These are phyloP conservation scores for Cheilosia pagana DNA, from an alignment of 2,888 invertebrate genomes.

Conservation along the genomic window DNA sequence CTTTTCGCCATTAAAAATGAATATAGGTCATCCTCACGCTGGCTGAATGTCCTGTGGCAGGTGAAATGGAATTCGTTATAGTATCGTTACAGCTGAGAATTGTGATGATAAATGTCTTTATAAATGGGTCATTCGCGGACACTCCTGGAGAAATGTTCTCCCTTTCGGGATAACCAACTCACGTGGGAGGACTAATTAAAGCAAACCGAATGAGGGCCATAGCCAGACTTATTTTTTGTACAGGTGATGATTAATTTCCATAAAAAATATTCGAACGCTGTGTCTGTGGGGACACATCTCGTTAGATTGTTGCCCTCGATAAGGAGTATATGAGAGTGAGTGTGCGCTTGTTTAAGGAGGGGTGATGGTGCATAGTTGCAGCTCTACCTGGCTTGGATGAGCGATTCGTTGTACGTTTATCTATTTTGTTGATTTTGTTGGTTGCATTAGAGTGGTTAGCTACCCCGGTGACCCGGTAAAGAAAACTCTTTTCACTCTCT, in stretches of 20 bases:
- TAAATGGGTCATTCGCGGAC: constrained; percentile 57
- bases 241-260: constrained; percentile 62
- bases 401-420: constrained; percentile 4
- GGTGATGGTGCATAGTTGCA: neutral
- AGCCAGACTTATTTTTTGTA: constrained; percentile 7
- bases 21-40: constrained; percentile 54
- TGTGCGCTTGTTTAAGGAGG: neutral
- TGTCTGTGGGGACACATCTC: constrained; percentile 16
- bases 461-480: constrained; percentile 26
- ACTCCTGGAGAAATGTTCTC: constrained; percentile 47
- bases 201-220: constrained; percentile 23
- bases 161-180: constrained; percentile 46
- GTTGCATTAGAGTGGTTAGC: constrained; percentile 37
- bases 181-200: constrained; percentile 61
- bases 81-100: constrained; percentile 54
- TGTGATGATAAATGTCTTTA: constrained; percentile 70
- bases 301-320: constrained; percentile 38
- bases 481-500: neutral
- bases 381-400: neutral
- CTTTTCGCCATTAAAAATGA: constrained; percentile 25
- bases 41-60: constrained; percentile 50
- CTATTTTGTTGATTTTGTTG: constrained; percentile 2
- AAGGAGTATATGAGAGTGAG: neutral
- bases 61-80: constrained; percentile 36
- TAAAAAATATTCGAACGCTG: constrained; percentile 22